These are phyloP conservation scores for Cantharis nigra DNA, from an alignment of 2,888 invertebrate species.

Conservation along the genomic window DNA sequence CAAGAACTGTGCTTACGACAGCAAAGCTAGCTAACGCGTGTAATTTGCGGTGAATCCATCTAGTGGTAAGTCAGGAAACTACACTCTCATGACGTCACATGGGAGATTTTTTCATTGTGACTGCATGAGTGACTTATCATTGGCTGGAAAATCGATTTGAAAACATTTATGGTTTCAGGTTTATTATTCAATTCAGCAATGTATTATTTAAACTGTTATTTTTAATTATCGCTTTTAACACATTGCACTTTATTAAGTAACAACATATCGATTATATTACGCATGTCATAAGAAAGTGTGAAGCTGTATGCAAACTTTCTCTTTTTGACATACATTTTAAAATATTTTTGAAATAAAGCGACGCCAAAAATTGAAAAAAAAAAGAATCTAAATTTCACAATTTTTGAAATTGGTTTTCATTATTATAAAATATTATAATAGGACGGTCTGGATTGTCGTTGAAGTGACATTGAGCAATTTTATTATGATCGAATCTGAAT, in stretches of 20 bases:
- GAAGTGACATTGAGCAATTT: neutral
- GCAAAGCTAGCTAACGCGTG: too few relatives aligned
- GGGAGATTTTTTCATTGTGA: too few relatives aligned
- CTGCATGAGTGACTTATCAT: too few relatives aligned
- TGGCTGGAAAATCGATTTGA: too few relatives aligned
- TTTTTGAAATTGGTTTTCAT: neutral
- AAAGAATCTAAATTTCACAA: neutral
- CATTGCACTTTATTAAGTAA: neutral
- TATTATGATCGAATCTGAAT: neutral
- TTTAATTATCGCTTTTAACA: neutral
- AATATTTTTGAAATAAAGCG: neutral
- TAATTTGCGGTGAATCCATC: too few relatives aligned
- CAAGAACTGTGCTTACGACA: too few relatives aligned
- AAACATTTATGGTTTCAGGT: too few relatives aligned
- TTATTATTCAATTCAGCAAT: too few relatives aligned
- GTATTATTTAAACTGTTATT: neutral
- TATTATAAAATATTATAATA: neutral
- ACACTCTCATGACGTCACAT: too few relatives aligned
- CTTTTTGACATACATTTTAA: slow-evolving; percentile 2
- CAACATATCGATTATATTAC: neutral
- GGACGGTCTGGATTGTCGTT: neutral
- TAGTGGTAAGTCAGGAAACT: too few relatives aligned
- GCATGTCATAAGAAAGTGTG: neutral
- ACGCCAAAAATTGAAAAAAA: neutral
- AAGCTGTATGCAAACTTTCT: neutral